Percentiles rank a stretch among this genome's conserved stretches.
Conservation (phyloP, 2,113 vertebrate genomes). For the Henicopernis longicauda region DNA sequence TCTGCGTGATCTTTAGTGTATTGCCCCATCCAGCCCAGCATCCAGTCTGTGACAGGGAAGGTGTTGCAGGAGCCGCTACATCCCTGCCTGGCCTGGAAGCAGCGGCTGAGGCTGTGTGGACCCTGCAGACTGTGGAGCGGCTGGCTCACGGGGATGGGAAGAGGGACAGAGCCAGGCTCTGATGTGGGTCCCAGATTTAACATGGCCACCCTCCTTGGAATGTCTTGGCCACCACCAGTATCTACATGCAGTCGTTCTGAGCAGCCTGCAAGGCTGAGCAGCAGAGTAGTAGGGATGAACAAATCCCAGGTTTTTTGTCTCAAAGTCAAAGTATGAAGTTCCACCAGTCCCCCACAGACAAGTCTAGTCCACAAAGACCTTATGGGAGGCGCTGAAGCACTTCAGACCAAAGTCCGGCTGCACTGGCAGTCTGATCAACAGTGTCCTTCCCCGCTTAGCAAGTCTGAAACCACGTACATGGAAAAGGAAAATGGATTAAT, state of each 20-base stretch:
- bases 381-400: neutral
- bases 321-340: neutral
- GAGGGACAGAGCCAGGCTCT: too few species aligned
- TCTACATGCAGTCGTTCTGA: neutral
- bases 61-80: fast-evolving
- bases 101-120: neutral
- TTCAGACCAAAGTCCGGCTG: neutral
- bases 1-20: fast-evolving
- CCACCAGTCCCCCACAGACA: neutral
- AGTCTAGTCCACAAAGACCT: neutral
- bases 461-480: neutral
- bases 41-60: neutral
- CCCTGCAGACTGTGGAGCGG: neutral
- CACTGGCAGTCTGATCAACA: neutral
- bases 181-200: neutral
- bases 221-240: neutral
- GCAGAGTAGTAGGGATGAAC: neutral
- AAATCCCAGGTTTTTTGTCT: neutral
- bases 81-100: neutral
- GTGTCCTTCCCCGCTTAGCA: neutral
- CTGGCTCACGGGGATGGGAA: neutral
- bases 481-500: neutral
- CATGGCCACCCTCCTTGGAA: neutral
- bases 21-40: neutral
- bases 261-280: neutral